Percentiles rank a stretch among this genome's conserved stretches.
Evolutionary conservation across 2,113 vertebrate species (phyloP).

Genomic region (Pteronura brasiliensis): DNA sequence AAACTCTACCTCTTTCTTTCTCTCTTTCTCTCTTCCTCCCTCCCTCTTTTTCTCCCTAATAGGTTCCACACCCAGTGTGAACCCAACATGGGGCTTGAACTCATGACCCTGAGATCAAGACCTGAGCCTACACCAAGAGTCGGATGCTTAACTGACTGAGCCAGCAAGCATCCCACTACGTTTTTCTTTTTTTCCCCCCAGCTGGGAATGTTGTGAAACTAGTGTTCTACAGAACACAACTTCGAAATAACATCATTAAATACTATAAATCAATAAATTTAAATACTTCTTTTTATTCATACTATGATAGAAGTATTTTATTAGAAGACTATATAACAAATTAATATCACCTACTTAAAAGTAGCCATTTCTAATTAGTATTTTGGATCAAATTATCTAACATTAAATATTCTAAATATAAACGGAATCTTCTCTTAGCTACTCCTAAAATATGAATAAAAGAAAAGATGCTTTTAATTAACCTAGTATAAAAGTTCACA

Average conservation of each 20-base stretch:
- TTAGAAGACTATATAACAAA: neutral
- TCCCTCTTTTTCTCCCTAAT: too few species aligned
- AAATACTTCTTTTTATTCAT: constrained; percentile 5
- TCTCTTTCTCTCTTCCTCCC: too few species aligned
- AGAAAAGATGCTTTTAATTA: constrained; percentile 8
- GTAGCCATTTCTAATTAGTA: neutral
- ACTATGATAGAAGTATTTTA: neutral
- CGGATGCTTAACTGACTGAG: neutral
- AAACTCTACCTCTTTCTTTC: neutral
- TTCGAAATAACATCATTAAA: neutral
- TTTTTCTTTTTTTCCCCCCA: neutral
- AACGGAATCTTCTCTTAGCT: constrained; percentile 13
- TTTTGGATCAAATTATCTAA: constrained; percentile 31
- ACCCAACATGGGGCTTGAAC: neutral
- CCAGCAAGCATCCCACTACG: neutral
- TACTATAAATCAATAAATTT: neutral
- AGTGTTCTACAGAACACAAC: neutral
- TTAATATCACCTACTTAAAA: neutral
- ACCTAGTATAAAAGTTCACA: neutral
- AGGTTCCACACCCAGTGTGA: too few species aligned
- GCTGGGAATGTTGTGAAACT: neutral
- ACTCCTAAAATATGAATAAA: neutral
- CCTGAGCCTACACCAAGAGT: neutral
- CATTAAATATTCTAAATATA: neutral
- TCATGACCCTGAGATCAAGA: neutral